Evolutionary conservation across 2,888 invertebrate species (phyloP).

Genomic region (Caenorhabditis zanzibari): DNA sequence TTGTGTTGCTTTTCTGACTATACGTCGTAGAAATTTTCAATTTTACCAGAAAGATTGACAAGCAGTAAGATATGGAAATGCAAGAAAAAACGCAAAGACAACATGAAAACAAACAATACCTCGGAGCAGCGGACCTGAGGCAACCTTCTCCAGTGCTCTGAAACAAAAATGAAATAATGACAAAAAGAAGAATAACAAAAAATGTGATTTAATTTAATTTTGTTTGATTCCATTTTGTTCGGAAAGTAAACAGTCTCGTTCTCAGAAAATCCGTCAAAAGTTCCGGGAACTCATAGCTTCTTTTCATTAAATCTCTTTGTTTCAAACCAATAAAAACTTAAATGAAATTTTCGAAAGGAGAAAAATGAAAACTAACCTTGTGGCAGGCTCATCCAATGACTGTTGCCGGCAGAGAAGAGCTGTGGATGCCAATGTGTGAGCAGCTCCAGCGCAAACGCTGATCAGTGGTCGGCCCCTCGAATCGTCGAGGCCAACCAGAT

Average conservation of each 20-base stretch:
- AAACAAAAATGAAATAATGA: conserved; percentile 45
- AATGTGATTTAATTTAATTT: conserved; percentile 27
- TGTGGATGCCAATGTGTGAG: conserved; percentile 79
- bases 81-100: background rate
- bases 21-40: conserved; percentile 41
- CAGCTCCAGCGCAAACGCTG: conserved; percentile 77
- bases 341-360: background rate
- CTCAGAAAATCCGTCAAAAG: background rate
- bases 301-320: conserved; percentile 17
- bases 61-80: conserved; percentile 15
- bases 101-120: conserved; percentile 43
- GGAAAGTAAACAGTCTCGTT: too few species aligned
- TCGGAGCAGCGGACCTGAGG: conserved; percentile 67
- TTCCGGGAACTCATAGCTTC: background rate
- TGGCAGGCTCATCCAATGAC: conserved; percentile 77
- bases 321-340: background rate
- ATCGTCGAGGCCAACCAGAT: conserved; percentile 77
- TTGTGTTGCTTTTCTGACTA: conserved; percentile 28
- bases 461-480: conserved; percentile 72
- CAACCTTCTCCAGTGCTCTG: conserved; percentile 73
- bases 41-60: conserved; percentile 24
- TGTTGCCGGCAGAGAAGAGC: conserved; percentile 78
- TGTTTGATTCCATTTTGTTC: background rate
- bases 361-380: conserved; percentile 61
- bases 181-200: conserved; percentile 5